A percentile compares a stretch with the other conserved stretches of the same genome.
phyloP scores from a whole-genome alignment of 2,888 invertebrate genomes.

The Anticlea derivata region DNA sequence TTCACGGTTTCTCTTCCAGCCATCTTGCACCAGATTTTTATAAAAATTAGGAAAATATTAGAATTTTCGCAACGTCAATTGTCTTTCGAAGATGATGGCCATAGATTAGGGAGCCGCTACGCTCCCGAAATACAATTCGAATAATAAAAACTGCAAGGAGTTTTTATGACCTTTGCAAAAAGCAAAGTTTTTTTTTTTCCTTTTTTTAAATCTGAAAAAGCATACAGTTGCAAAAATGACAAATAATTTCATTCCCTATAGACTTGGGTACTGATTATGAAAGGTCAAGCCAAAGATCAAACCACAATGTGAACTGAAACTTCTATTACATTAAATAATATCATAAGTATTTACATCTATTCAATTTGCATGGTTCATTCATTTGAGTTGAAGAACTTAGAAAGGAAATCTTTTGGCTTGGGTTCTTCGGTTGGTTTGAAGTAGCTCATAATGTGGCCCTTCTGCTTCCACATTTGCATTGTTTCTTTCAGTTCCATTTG shows the following conservation, averaged over 20 bases:
- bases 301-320: conserved; percentile 32
- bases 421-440: conserved; percentile 93
- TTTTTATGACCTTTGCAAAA: too few species aligned
- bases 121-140: too few species aligned
- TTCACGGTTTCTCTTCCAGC: conserved; percentile 41
- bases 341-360: conserved; percentile 44
- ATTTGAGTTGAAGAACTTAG: conserved; percentile 92
- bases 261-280: too few species aligned
- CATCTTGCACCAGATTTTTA: conserved; percentile 35
- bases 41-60: not conserved
- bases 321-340: conserved; percentile 47
- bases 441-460: conserved; percentile 93
- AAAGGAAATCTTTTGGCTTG: conserved; percentile 95
- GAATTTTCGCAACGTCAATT: too few species aligned
- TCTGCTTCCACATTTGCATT: conserved; percentile 94
- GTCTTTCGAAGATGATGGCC: conserved; percentile 1
- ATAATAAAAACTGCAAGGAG: too few species aligned
- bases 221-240: too few species aligned
- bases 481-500: conserved; percentile 97
- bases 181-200: too few species aligned
- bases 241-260: too few species aligned
- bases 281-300: not conserved
- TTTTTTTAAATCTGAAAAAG: too few species aligned
- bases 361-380: conserved; percentile 61
- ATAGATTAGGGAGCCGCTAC: too few species aligned